Evolutionary conservation across 2,797 vertebrate species (phyloP).

Genomic region (Notamacropus eugenii): DNA sequence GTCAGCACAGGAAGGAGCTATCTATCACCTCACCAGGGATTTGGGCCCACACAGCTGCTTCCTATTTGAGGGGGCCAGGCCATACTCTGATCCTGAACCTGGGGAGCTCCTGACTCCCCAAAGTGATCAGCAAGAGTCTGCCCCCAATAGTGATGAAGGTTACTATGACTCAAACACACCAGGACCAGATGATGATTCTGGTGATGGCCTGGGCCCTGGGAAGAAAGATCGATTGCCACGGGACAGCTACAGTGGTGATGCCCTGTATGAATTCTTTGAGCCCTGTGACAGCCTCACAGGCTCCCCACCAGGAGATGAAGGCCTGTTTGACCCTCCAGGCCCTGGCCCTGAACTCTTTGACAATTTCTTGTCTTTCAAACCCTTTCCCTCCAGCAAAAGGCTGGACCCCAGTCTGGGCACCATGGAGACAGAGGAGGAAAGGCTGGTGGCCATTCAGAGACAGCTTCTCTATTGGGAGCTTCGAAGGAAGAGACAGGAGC

Average conservation of each 20-base stretch:
- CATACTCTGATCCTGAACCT: slow-evolving; percentile 65
- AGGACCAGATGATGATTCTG: slow-evolving; percentile 92
- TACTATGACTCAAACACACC: slow-evolving; percentile 96
- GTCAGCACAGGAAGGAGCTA: slow-evolving; percentile 55
- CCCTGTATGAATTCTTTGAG: slow-evolving; percentile 97
- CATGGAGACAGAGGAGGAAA: slow-evolving; percentile 90
- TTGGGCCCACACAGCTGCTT: slow-evolving; percentile 62
- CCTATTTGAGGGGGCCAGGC: slow-evolving; percentile 56
- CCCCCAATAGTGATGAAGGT: slow-evolving; percentile 97
- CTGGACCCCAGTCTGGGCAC: slow-evolving; percentile 83
- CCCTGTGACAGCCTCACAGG: slow-evolving; percentile 93
- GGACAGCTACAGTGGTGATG: slow-evolving; percentile 98
- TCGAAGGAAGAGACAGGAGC: slow-evolving; percentile 81
- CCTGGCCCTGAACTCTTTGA: slow-evolving; percentile 84
- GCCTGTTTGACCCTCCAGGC: slow-evolving; percentile 86
- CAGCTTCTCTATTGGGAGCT: slow-evolving; percentile 90
- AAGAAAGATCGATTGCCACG: slow-evolving; percentile 91
- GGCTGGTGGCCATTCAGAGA: slow-evolving; percentile 89
- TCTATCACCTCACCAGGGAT: slow-evolving; percentile 65
- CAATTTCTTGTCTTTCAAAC: slow-evolving; percentile 86
- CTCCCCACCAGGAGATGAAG: slow-evolving; percentile 89
- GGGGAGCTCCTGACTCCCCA: slow-evolving; percentile 93
- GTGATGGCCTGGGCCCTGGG: slow-evolving; percentile 87
- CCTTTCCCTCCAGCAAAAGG: slow-evolving; percentile 79
- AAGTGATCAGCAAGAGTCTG: slow-evolving; percentile 96